A percentile compares a stretch with the other conserved stretches of the same genome.
Conservation (phyloP, 2,888 invertebrate species). For the Limnephilus lunatus region DNA sequence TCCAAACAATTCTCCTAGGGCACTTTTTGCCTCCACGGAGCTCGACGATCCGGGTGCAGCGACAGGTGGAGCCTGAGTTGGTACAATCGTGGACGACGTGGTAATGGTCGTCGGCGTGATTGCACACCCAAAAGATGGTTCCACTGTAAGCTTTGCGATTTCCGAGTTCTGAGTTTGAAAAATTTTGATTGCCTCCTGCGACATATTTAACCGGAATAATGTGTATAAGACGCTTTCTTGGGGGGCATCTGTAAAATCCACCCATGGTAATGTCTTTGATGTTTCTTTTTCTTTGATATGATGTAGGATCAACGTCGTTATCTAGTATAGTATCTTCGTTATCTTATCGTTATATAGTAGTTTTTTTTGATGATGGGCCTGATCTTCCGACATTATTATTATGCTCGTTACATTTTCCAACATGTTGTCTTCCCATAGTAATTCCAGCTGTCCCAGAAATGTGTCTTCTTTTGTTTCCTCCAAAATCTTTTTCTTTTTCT, state of each 20-base stretch:
- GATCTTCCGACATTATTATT: too few relatives aligned
- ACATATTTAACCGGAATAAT: background rate
- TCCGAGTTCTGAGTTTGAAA: background rate
- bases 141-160: background rate
- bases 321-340: background rate
- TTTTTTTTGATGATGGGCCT: too few relatives aligned
- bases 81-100: constrained; percentile 10
- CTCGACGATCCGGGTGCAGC: background rate
- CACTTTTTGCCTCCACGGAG: background rate
- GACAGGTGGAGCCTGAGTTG: background rate
- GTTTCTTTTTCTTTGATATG: background rate
- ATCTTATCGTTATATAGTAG: too few relatives aligned
- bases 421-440: too few relatives aligned
- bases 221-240: background rate
- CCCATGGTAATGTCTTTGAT: background rate
- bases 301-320: background rate
- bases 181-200: background rate
- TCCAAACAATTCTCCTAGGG: constrained; percentile 9
- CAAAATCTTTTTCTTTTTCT: too few relatives aligned
- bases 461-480: too few relatives aligned
- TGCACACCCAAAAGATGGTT: background rate
- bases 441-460: too few relatives aligned
- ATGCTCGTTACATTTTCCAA: too few relatives aligned
- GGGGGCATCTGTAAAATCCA: background rate
- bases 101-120: background rate